phyloP scores from a whole-genome alignment of 2,797 vertebrate genomes.

The Periophthalmus magnuspinnatus region DNA sequence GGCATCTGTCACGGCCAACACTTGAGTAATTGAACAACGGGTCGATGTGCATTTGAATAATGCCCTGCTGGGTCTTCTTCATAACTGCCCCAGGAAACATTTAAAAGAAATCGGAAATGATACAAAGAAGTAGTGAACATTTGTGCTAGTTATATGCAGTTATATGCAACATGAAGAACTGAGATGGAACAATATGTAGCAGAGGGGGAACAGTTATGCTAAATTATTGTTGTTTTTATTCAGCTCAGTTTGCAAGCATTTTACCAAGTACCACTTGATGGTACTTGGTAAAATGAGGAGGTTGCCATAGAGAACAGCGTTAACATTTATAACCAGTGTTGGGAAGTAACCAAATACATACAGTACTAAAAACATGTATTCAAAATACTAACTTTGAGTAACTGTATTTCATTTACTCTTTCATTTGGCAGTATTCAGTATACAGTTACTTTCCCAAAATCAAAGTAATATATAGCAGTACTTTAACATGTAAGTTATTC shows the following conservation, averaged over 20 bases:
- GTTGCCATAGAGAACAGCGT: too few species aligned
- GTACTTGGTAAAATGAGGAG: too few species aligned
- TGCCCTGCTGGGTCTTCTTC: slow-evolving; percentile 19
- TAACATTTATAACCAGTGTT: too few species aligned
- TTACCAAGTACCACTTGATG: too few species aligned
- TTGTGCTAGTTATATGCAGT: background rate
- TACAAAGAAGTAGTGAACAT: slow-evolving; percentile 19
- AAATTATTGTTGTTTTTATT: background rate
- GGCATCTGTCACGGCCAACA: slow-evolving; percentile 26
- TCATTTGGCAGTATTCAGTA: too few species aligned
- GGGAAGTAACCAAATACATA: too few species aligned
- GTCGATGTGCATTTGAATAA: slow-evolving; percentile 38
- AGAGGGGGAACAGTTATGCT: background rate
- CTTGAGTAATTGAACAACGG: slow-evolving; percentile 30
- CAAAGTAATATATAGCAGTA: too few species aligned
- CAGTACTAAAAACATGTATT: too few species aligned
- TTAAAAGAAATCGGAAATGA: slow-evolving; percentile 37
- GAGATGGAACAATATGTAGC: background rate
- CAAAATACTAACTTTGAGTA: too few species aligned
- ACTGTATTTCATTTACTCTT: too few species aligned
- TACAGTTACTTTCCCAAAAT: too few species aligned
- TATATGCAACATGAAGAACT: background rate
- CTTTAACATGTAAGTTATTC: too few species aligned
- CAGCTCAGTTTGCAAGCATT: background rate
- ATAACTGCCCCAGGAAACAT: slow-evolving; percentile 40